A percentile compares a stretch with the other conserved stretches of the same genome.
phyloP scores from a whole-genome alignment of 2,113 vertebrate genomes.

The Dissostichus mawsoni region DNA sequence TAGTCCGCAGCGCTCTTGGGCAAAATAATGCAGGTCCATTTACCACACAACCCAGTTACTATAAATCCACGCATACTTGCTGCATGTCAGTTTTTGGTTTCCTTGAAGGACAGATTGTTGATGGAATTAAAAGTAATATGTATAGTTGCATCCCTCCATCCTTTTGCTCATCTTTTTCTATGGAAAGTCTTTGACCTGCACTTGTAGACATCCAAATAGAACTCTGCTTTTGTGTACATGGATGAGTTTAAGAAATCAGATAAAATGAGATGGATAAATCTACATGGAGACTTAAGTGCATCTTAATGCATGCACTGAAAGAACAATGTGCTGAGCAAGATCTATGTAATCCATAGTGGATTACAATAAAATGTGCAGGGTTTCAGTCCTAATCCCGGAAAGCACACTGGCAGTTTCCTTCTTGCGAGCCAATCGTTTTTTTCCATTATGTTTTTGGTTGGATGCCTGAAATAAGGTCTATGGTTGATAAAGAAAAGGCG shows the following conservation, averaged over 20 bases:
- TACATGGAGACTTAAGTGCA: background rate
- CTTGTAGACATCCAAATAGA: background rate
- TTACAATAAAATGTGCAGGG: background rate
- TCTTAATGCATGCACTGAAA: background rate
- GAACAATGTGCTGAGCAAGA: background rate
- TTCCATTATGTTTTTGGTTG: too few relatives aligned
- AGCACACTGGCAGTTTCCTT: too few relatives aligned
- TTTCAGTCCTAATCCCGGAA: too few relatives aligned
- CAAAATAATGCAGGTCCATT: too few relatives aligned
- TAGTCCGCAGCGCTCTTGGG: too few relatives aligned
- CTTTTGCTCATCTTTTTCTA: background rate
- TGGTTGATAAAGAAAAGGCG: too few relatives aligned
- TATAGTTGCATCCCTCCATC: background rate
- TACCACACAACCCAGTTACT: background rate
- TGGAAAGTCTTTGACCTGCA: background rate
- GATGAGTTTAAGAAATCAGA: background rate
- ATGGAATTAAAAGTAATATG: too few relatives aligned
- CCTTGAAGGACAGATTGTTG: too few relatives aligned
- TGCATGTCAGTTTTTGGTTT: background rate
- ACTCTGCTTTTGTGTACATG: background rate
- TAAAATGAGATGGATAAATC: background rate
- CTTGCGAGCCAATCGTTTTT: too few relatives aligned
- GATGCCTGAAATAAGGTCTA: too few relatives aligned
- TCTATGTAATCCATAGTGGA: background rate
- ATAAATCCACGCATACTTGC: background rate